These are phyloP conservation scores for Calcarius lapponicus DNA, from an alignment of 2,797 vertebrate species.

Conservation along the genomic window DNA sequence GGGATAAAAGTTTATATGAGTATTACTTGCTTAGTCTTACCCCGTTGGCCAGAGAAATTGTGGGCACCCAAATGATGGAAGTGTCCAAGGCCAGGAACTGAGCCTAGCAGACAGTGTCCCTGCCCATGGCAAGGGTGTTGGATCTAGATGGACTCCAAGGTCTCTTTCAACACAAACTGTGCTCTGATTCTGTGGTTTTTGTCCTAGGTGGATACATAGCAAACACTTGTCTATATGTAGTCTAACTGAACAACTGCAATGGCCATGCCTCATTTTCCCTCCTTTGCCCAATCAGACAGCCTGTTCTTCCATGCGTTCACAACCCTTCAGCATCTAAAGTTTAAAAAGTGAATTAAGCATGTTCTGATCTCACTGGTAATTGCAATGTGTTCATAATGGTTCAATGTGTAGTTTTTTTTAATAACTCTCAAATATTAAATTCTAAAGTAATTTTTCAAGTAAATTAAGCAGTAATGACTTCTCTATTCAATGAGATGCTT, in stretches of 20 bases:
- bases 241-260: not conserved
- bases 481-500: not conserved
- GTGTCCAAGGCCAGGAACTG: not conserved
- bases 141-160: not conserved
- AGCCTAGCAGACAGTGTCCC: not conserved
- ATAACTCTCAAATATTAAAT: not conserved
- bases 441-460: not conserved
- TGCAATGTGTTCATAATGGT: not conserved
- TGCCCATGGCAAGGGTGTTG: accelerated
- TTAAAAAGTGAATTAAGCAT: not conserved
- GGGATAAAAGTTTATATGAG: not conserved
- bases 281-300: not conserved
- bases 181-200: not conserved
- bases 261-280: not conserved
- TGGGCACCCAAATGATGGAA: not conserved
- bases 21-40: not conserved
- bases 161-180: not conserved
- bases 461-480: not conserved
- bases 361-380: not conserved
- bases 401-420: not conserved
- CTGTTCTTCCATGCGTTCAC: not conserved
- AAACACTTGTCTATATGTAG: not conserved
- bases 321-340: not conserved
- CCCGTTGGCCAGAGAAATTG: not conserved
- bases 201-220: too few relatives aligned